These are phyloP conservation scores for Polyodon spathula DNA, from an alignment of 2,113 vertebrate species.

Conservation along the genomic window DNA sequence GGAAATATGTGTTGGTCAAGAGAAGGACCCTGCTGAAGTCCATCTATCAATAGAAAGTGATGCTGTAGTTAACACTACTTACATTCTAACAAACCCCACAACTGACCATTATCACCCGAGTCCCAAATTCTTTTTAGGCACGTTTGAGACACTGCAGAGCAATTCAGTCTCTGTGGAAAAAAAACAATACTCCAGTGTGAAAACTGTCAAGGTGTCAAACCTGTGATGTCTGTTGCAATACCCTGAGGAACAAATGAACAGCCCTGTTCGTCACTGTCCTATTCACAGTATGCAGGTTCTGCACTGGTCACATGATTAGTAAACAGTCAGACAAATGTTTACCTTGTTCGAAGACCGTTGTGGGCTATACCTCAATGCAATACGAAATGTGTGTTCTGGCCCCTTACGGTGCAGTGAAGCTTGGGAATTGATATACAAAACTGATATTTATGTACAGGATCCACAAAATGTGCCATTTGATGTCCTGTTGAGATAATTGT, in stretches of 20 bases:
- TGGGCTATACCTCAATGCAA: too few species aligned
- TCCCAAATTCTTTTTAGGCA: background rate
- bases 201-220: slow-evolving; percentile 19
- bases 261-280: background rate
- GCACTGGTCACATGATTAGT: too few species aligned
- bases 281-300: too few species aligned
- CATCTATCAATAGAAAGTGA: background rate
- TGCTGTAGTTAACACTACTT: background rate
- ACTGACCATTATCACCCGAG: background rate
- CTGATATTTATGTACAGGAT: slow-evolving; percentile 27
- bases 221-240: background rate
- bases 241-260: background rate
- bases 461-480: slow-evolving; percentile 33
- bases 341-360: too few species aligned
- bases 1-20: too few species aligned
- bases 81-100: background rate
- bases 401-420: slow-evolving; percentile 12
- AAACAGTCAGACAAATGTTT: too few species aligned
- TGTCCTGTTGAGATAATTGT: slow-evolving; percentile 35
- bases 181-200: background rate
- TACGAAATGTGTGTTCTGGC: too few species aligned
- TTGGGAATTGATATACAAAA: slow-evolving; percentile 33
- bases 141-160: background rate
- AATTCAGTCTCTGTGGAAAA: background rate
- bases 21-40: too few species aligned